Base-by-base conservation (phyloP, 2,113 vertebrate genomes). In the Zapus hudsonius region DNA sequence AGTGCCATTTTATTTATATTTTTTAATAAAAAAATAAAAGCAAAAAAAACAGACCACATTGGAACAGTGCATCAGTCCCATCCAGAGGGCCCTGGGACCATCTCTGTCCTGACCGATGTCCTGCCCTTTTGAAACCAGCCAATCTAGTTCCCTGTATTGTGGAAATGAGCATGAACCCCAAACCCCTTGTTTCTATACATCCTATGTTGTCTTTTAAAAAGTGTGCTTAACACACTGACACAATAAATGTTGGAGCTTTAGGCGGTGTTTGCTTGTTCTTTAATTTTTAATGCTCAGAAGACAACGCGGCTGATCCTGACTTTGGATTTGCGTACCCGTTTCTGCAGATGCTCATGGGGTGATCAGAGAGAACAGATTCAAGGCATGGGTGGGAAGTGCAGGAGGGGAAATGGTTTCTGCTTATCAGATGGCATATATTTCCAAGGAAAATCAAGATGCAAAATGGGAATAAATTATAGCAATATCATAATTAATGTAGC, bases 231-330 rank as follows among this genome's bases (percentile, higher is more conserved):
- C 94, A 97, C 97, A 97, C 97, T 97, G 98, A 98, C 97, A 98
- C 98, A 98, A 98, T 98, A 98, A 98, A 98, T 97, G 98, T 98
- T 98, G 98, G 98, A 98, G 98, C 98, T 98, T 98, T 98, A 98
- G 98, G 97, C 97, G 96, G 97, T 97, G 97, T 98, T 98, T 96
- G 96, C 97, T 98, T 97, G 96, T 97, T 98, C 95, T 98, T 98
- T 97, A 96, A 98, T 97, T 97, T 97, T 97, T 97, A 97, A 97
- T 97, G 96, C 92, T 96, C 87, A 86, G 83, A 91, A 96, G 97
- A 95, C 95, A 88, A 82, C 95, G 96, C 76, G 36, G 94, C 83
- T 91, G 93, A 90, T 91, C 89, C 64, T 88, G 97, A 91, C 95
- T 96, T 92, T 95, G 95, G 95, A 67, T 95, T 95, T 93, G 95